Evolutionary conservation across 2,888 invertebrate genomes (phyloP).

Genomic region (Nasonovia ribisnigri): DNA sequence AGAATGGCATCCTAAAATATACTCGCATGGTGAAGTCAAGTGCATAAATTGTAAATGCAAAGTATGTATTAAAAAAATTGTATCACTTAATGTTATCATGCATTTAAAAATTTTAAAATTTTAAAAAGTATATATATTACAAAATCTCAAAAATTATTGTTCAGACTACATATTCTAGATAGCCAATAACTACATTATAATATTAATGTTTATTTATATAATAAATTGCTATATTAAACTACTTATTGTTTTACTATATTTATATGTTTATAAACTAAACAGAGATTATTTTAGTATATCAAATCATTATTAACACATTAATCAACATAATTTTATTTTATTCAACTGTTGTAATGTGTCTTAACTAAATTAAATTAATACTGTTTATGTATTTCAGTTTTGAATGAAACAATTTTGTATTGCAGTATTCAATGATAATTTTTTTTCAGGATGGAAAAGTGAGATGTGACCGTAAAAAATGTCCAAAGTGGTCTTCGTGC

Average conservation of each 20-base stretch:
- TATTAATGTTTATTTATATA: too few species aligned
- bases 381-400: neutral
- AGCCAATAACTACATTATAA: neutral
- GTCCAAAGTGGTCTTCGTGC: slow-evolving; percentile 81
- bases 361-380: neutral
- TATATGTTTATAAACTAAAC: neutral
- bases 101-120: neutral
- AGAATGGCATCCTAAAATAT: slow-evolving; percentile 90
- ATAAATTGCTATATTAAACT: too few species aligned
- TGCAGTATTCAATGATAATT: neutral
- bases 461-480: slow-evolving; percentile 85
- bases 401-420: neutral
- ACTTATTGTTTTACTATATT: too few species aligned
- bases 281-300: neutral
- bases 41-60: slow-evolving; percentile 93
- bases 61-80: slow-evolving; percentile 73
- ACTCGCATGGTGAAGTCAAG: slow-evolving; percentile 79
- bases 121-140: neutral
- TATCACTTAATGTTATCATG: neutral
- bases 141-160: neutral
- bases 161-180: neutral
- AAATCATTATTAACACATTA: neutral
- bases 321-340: neutral
- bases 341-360: neutral
- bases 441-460: slow-evolving; percentile 81